Percentiles rank a stretch among this genome's conserved stretches.
Conservation (phyloP, 2,113 vertebrate species). For the Hystrix brachyura region DNA sequence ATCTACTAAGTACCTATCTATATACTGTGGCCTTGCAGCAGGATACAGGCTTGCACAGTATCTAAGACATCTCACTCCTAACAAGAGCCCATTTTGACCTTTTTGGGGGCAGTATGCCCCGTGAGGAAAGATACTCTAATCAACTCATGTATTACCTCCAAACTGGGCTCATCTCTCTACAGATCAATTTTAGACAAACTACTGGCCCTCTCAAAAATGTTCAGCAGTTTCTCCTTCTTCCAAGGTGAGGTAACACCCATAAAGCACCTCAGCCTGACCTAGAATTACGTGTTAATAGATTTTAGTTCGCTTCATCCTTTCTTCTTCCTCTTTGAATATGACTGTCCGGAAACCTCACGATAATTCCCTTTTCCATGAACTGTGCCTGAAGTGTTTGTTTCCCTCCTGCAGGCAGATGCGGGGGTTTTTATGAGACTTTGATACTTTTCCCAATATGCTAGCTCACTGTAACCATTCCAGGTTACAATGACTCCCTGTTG, state of each 20-base stretch:
- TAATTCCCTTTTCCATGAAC: neutral
- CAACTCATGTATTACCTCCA: neutral
- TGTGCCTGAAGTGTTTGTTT: neutral
- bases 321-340: neutral
- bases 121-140: neutral
- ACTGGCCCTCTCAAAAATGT: neutral
- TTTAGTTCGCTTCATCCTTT: neutral
- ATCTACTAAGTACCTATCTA: neutral
- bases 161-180: neutral
- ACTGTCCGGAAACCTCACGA: neutral
- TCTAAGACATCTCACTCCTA: neutral
- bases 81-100: neutral
- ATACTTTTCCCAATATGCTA: neutral
- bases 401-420: neutral
- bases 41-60: neutral
- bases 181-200: neutral
- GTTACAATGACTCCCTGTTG: neutral
- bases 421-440: neutral
- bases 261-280: neutral
- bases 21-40: neutral
- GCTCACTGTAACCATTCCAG: neutral
- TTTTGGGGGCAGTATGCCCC: neutral
- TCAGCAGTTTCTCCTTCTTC: neutral
- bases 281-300: neutral
- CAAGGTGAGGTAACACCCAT: neutral